Evolutionary conservation across 2,888 invertebrate species (phyloP).

Genomic region (Tetranychus piercei): DNA sequence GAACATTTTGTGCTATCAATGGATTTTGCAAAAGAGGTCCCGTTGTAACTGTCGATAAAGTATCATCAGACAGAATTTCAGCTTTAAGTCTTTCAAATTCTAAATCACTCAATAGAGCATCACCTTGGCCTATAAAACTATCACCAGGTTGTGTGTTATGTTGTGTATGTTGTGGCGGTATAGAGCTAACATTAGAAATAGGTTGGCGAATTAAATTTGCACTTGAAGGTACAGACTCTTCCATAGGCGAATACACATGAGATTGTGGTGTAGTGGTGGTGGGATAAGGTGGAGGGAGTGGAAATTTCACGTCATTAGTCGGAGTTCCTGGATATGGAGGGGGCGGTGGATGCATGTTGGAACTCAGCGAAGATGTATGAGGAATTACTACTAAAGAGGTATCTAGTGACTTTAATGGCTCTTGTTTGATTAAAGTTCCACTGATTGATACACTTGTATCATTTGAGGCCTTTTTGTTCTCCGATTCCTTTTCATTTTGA

Average conservation of each 20-base stretch:
- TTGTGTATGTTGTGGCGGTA: background rate
- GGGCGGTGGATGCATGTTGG: conserved; percentile 44
- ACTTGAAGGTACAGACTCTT: background rate
- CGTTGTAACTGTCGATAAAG: conserved; percentile 18
- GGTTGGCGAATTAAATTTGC: too few species aligned
- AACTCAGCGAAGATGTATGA: background rate
- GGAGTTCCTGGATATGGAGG: conserved; percentile 51
- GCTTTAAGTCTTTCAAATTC: conserved; percentile 50
- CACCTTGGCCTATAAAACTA: conserved; percentile 18
- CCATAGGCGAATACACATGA: background rate
- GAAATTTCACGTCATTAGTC: background rate
- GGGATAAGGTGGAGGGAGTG: conserved; percentile 14
- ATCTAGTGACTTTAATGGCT: background rate
- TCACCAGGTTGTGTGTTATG: background rate
- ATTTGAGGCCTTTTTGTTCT: background rate
- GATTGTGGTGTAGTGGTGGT: background rate
- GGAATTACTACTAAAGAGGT: background rate
- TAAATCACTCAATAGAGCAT: conserved; percentile 34
- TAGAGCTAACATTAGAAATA: background rate
- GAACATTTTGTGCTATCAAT: conserved; percentile 14
- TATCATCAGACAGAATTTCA: conserved; percentile 38
- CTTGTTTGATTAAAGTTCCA: background rate
- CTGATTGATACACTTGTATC: background rate
- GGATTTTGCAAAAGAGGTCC: conserved; percentile 7
- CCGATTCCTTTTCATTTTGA: background rate